Evolutionary conservation across 1,140 invertebrate genomes (phyloP), one percentile per base, ranked within the genome.

Genomic region (Triops longicaudatus): DNA sequence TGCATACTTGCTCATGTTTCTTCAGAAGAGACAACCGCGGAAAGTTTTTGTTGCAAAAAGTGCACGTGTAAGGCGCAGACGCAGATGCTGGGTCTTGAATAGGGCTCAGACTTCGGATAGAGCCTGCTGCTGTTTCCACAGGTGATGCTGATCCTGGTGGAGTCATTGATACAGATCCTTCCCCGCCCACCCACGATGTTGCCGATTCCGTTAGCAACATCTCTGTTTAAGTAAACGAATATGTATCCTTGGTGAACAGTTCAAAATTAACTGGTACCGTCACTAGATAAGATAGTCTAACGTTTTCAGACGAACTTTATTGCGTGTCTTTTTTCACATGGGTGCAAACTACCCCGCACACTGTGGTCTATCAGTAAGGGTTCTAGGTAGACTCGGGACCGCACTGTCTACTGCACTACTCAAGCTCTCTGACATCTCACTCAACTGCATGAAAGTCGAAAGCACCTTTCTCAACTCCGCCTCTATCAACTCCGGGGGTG

Each of bases 41-140:
- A 85, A 96, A 97, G 73, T 93, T 92, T 84, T 94, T 93, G 79
- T 95, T 92, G 86, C 95, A 97, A 85, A 94, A 95, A 83, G 92
- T 91, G 85, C 94, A 95, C 79, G 92, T 89, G 87, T 95, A 94
- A 44, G 93, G 93, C 37, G 92, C 75, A 22, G 75, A 73, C 74
- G 28, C 17, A 5, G 44, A 43, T 41, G 41, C 74, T 44, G 26
- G n/a, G 41, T 22, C 43, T 10, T 41, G 26, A 27, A n/a, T 50
- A 12, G 27, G 42, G n/a, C 44, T 44, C 41, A 26, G 14, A 27
- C 74, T 43, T 63, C 17, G 50, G 50, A 63, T 63, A 22, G 50
- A 63, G 26, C 26, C 44, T 41, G 26, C 42, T 41, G 43, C 41
- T 43, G 74, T 41, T 37, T 41, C 37, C 42, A 44, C 37, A n/a